A percentile compares a stretch with the other conserved stretches of the same genome.
Evolutionary conservation across 1,140 invertebrate genomes (phyloP).

Genomic region (Drosophila azteca): DNA sequence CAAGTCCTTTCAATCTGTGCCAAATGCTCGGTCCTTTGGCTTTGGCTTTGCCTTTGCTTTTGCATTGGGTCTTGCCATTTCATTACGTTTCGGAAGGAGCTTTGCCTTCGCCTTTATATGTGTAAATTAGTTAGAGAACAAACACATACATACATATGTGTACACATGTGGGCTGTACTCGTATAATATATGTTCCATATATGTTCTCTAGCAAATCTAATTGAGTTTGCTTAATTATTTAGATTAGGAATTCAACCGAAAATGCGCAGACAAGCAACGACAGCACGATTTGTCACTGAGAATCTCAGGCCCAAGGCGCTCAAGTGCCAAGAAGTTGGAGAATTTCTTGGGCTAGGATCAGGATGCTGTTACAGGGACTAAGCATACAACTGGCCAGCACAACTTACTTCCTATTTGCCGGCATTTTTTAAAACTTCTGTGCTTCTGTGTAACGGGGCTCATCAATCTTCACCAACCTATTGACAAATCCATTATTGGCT

Average conservation of each 20-base stretch:
- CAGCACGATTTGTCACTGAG: conserved; percentile 55
- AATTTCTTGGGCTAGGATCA: conserved; percentile 4
- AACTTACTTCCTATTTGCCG: too few relatives aligned
- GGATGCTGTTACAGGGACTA: background rate
- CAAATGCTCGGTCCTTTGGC: conserved; percentile 29
- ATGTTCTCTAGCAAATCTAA: conserved; percentile 58
- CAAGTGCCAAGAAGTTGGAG: conserved; percentile 42
- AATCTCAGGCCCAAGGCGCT: too few relatives aligned
- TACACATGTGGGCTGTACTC: conserved; percentile 20
- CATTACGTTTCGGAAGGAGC: conserved; percentile 22
- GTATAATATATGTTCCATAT: conserved; percentile 1
- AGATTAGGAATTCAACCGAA: conserved; percentile 66
- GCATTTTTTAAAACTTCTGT: conserved; percentile 18
- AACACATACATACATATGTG: conserved; percentile 9
- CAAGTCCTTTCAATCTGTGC: conserved; percentile 38
- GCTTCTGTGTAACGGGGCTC: background rate
- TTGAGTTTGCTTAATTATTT: conserved; percentile 79
- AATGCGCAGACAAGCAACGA: conserved; percentile 29
- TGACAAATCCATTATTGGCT: conserved; percentile 30
- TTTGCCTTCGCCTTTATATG: conserved; percentile 37
- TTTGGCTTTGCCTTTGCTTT: conserved; percentile 13
- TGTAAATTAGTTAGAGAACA: conserved; percentile 34
- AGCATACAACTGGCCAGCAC: background rate
- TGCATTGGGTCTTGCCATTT: conserved; percentile 7
- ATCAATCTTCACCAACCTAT: conserved; percentile 21